Base-by-base conservation (phyloP, 2,888 invertebrate genomes). In the Drosophila emarginata region DNA sequence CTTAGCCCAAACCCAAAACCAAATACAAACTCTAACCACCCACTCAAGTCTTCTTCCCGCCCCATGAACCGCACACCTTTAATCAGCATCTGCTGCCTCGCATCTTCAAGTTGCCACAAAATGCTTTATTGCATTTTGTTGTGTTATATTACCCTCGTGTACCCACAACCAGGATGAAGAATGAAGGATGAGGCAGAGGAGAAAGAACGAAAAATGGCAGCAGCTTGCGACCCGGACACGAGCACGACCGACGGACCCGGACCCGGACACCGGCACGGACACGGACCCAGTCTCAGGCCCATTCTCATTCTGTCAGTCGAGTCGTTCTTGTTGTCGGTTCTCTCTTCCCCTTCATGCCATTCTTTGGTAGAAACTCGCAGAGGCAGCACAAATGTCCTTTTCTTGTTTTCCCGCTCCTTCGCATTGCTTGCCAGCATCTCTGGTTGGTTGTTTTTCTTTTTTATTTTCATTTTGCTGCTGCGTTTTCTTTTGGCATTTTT, bases 81-180 rank as follows among this genome's bases (percentile, higher is more conserved):
- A 88, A 87, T 89, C 89, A 86, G 85, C 87, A 88, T 89, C 87
- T 88, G 87, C 85, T 89, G 80, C 78, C 36, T 86, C 79, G 78
- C 89, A 86, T 89, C 89, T 88, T 89, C 85, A 80, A 87, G 84
- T 89, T 89, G 85, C 87, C 89, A 85, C 89, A 88, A 85, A 88
- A 88, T 88, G 87, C 87, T 88, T 88, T 88, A 88, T 88, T 88
- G 85, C 87, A 79, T 85, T 88, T 89, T 88, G 88, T 88, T 88
- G 80, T 85, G 87, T 80, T 88, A 81, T 86, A 88, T 86, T 86
- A 86, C 87, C 84, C 81, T 76, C 70, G 80, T 77, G 79, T 79
- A 73, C 76, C 80, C 77, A 71, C 64, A 67, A 61, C 51, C 14
- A 51, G 39, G 26, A 45, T 39, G 37, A 18, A 40, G 39, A 54